phyloP scores from a whole-genome alignment of 2,888 invertebrate species.

The Caenorhabditis wallacei region DNA sequence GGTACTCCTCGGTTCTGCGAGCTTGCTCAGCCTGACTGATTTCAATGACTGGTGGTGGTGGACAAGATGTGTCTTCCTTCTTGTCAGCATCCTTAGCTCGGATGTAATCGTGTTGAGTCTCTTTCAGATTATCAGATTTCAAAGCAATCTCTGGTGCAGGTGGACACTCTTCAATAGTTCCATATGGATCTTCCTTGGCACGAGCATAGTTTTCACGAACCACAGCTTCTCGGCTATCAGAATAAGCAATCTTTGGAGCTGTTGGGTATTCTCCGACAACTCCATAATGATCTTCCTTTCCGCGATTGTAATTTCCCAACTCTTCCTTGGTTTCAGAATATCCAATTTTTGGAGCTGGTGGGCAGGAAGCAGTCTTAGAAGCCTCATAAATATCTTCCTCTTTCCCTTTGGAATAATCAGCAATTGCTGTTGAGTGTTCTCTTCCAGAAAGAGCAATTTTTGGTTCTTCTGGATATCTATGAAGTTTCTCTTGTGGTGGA shows the following conservation, averaged over 20 bases:
- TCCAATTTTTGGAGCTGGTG: constrained; percentile 47
- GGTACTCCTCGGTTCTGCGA: constrained; percentile 68
- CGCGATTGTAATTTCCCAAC: constrained; percentile 2
- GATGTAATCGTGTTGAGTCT: constrained; percentile 29
- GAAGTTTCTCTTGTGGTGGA: constrained; percentile 65
- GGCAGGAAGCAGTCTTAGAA: constrained; percentile 7
- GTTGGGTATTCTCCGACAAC: constrained; percentile 38
- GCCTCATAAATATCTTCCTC: constrained; percentile 54
- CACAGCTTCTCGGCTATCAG: constrained; percentile 42
- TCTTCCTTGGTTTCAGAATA: constrained; percentile 27
- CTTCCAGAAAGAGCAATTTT: constrained; percentile 32
- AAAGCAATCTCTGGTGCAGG: constrained; percentile 48
- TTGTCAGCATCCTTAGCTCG: constrained; percentile 34
- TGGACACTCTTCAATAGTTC: constrained; percentile 18
- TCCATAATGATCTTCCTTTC: constrained; percentile 31
- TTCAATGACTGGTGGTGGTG: constrained; percentile 51
- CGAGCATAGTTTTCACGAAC: constrained; percentile 39
- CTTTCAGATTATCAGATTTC: constrained; percentile 29
- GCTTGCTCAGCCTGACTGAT: constrained; percentile 62
- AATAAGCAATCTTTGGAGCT: constrained; percentile 46
- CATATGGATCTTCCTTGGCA: constrained; percentile 30
- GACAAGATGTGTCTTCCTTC: constrained; percentile 16
- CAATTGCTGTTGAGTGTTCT: constrained; percentile 18
- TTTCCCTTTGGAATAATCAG: constrained; percentile 39
- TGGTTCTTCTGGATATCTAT: constrained; percentile 50